Conservation (phyloP, 2,888 invertebrate genomes). For the Agonopterix subpropinquella region DNA sequence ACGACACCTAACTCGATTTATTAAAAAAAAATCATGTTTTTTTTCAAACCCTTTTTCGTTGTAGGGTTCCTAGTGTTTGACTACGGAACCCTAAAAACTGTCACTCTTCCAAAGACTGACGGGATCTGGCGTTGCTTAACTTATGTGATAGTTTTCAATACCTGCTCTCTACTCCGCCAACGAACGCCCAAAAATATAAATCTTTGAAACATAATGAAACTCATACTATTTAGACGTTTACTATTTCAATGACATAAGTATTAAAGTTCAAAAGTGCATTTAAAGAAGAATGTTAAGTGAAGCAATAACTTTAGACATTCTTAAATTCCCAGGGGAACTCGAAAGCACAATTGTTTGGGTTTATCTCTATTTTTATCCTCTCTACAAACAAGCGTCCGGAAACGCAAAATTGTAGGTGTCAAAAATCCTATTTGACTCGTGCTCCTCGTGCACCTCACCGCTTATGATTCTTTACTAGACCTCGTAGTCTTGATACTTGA, state of each 20-base stretch:
- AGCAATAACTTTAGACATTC: constrained; percentile 18
- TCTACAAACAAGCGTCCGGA: constrained; percentile 35
- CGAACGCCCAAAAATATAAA: background rate
- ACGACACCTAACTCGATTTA: no score
- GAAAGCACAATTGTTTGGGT: constrained; percentile 17
- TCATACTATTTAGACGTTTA: background rate
- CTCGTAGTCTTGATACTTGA: no score
- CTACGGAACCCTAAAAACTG: no score
- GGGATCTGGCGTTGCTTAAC: no score
- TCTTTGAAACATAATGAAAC: background rate
- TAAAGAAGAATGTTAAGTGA: constrained; percentile 19
- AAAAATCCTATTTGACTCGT: constrained; percentile 50
- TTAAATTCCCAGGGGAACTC: constrained; percentile 16
- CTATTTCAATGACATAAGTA: background rate
- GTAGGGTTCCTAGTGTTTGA: no score
- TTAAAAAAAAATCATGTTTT: no score
- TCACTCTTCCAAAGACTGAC: no score
- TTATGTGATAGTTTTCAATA: no score
- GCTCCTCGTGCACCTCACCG: constrained; percentile 17
- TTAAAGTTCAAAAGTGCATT: constrained; percentile 3
- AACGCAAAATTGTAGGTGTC: constrained; percentile 50
- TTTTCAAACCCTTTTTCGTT: no score
- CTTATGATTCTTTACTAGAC: constrained; percentile 17
- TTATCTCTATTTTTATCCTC: constrained; percentile 30
- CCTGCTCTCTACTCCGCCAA: no score